These are phyloP conservation scores for Conus canariensis DNA, from an alignment of 2,888 invertebrate species.

Conservation along the genomic window DNA sequence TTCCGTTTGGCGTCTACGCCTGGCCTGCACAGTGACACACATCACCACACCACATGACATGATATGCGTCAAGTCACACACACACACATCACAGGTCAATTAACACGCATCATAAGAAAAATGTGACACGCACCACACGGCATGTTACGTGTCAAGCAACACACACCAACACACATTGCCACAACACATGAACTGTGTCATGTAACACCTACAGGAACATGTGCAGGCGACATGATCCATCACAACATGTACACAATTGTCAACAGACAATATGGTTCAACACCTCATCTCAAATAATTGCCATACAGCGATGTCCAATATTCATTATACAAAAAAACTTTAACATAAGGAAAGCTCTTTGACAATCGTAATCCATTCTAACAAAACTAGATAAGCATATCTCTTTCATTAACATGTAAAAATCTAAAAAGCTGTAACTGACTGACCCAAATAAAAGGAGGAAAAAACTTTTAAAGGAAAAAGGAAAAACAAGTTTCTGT, in stretches of 20 bases:
- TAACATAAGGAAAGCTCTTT: too few species aligned
- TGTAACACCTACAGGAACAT: not conserved
- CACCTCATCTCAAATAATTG: too few species aligned
- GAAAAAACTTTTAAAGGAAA: too few species aligned
- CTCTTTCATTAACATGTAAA: not conserved
- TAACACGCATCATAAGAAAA: not conserved
- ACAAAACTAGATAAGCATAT: not conserved
- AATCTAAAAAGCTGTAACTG: too few species aligned
- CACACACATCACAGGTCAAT: not conserved
- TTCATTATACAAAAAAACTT: too few species aligned
- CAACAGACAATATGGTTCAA: not conserved
- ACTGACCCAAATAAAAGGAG: too few species aligned
- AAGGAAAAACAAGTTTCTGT: too few species aligned
- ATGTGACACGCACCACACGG: too few species aligned
- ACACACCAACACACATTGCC: not conserved
- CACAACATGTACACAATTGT: not conserved
- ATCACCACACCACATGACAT: slow-evolving; percentile 28
- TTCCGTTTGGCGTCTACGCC: slow-evolving; percentile 83
- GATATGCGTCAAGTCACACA: not conserved
- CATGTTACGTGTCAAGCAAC: too few species aligned
- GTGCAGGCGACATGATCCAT: not conserved
- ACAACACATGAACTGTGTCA: not conserved
- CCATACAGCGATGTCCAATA: too few species aligned
- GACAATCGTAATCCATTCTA: not conserved
- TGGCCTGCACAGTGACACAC: slow-evolving; percentile 52